Evolutionary conservation across 2,797 vertebrate genomes (phyloP), one percentile per base, ranked within the genome.

Genomic region (Sternarchorhynchus goeldii): DNA sequence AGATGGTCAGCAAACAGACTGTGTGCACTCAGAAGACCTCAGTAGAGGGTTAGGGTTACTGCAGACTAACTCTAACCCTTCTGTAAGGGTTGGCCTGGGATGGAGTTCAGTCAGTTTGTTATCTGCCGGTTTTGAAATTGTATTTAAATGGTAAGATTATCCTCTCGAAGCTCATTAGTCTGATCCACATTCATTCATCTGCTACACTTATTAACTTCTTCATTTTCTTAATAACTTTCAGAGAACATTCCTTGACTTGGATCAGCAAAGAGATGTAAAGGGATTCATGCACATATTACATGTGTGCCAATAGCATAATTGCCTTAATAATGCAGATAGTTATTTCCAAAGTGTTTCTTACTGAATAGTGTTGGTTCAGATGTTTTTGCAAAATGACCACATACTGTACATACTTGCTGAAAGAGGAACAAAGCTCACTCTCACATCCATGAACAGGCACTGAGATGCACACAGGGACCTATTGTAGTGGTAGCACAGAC

Each of bases 401-500:
- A 21, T 71, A 32, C 55, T 34, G 12, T n/a, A 59, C 16, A n/a
- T 73, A 74, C 81, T 76, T 75, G 18, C 34, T 34, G n/a, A 41
- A 82, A 31, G 20, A 57, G 39, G 58, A 81, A 84, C 78, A 83
- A 82, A 75, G 78, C 67, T 21, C 41, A 66, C 73, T 82, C 74
- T 81, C 80, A 75, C 66, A 74, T 78, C 72, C 45, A 63, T 62
- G 29, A 57, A 66, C 55, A 31, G 39, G 77, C 78, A 67, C 69
- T 79, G 21, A 60, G 21, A 17, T 39, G 53, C 65, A 41, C 31
- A 58, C 74, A 82, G 60, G 41, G 29, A 76, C 73, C 80, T 67
- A 78, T 67, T 81, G 59, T 78, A 62, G 57, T 75, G 73, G 41
- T 67, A 20, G 82, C 89, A 78, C 86, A 75, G 57, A 81, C 72